phyloP scores from a whole-genome alignment of 2,888 invertebrate species.

The Stegana nigrithorax region DNA sequence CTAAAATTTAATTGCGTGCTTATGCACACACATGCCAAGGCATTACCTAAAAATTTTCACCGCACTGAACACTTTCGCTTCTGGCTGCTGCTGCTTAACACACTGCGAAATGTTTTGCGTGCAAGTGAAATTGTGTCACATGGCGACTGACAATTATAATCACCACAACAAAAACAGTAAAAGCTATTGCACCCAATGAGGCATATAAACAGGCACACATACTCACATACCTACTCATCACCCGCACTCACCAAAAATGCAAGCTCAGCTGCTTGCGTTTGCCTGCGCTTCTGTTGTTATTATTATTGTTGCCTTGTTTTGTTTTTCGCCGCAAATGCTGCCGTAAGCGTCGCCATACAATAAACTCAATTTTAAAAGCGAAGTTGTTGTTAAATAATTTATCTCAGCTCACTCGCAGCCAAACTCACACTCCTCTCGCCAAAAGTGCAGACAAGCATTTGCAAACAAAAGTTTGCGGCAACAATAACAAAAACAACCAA shows the following conservation, averaged over 20 bases:
- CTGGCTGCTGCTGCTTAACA: constrained; percentile 24
- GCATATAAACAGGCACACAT: not conserved
- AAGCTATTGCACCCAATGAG: not conserved
- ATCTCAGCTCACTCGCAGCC: constrained; percentile 31
- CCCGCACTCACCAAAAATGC: constrained; percentile 33
- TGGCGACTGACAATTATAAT: constrained; percentile 12
- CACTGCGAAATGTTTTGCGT: constrained; percentile 41
- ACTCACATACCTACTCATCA: constrained; percentile 8
- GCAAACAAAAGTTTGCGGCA: not conserved
- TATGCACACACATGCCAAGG: constrained; percentile 13
- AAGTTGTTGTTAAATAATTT: constrained; percentile 58
- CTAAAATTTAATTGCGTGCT: constrained; percentile 10
- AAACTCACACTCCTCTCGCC: not conserved
- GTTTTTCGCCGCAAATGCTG: constrained; percentile 45
- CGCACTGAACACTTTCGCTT: constrained; percentile 29
- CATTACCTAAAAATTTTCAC: constrained; percentile 34
- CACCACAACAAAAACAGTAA: not conserved
- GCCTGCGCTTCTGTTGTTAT: constrained; percentile 22
- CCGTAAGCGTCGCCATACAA: constrained; percentile 42
- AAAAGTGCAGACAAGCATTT: not conserved
- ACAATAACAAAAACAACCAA: not conserved
- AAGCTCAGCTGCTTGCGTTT: constrained; percentile 14
- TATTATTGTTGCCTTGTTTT: constrained; percentile 25
- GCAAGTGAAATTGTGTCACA: constrained; percentile 45
- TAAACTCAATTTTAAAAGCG: constrained; percentile 53